Conservation (phyloP, 2,797 vertebrate genomes). For the Martes flavigula region DNA sequence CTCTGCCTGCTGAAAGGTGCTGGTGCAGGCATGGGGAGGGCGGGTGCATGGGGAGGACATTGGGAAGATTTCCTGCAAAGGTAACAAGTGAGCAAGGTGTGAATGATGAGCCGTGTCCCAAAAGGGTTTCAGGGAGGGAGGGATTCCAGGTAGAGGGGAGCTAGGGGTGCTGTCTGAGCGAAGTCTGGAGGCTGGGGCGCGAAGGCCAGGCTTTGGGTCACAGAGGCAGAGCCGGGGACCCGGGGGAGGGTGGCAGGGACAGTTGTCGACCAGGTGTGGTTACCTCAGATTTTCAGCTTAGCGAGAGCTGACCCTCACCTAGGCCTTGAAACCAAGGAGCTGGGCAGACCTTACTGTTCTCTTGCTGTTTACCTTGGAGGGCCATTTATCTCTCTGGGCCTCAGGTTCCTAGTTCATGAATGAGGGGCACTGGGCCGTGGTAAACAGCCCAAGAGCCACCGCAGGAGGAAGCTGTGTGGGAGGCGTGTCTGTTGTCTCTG, state of each 20-base stretch:
- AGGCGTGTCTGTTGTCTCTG: background rate
- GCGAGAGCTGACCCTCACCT: background rate
- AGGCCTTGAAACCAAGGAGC: background rate
- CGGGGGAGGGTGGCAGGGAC: background rate
- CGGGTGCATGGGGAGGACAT: too few species aligned
- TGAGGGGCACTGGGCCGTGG: background rate
- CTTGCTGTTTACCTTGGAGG: background rate
- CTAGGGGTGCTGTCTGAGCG: background rate
- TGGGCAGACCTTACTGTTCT: background rate
- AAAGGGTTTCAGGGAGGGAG: background rate
- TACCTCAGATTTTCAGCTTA: rapidly evolving
- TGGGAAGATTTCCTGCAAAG: background rate
- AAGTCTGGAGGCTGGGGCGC: rapidly evolving
- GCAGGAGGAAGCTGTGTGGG: background rate
- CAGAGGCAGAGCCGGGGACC: background rate
- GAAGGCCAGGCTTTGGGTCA: rapidly evolving
- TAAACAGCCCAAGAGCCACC: background rate
- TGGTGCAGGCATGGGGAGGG: background rate
- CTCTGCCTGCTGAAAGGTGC: rapidly evolving
- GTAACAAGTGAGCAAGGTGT: background rate
- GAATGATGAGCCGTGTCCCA: rapidly evolving
- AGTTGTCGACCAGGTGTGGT: background rate
- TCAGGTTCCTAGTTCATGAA: background rate
- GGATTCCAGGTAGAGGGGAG: background rate
- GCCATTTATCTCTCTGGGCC: background rate